Base-by-base conservation (phyloP, 2,888 invertebrate species). In the Aplocera efformata region DNA sequence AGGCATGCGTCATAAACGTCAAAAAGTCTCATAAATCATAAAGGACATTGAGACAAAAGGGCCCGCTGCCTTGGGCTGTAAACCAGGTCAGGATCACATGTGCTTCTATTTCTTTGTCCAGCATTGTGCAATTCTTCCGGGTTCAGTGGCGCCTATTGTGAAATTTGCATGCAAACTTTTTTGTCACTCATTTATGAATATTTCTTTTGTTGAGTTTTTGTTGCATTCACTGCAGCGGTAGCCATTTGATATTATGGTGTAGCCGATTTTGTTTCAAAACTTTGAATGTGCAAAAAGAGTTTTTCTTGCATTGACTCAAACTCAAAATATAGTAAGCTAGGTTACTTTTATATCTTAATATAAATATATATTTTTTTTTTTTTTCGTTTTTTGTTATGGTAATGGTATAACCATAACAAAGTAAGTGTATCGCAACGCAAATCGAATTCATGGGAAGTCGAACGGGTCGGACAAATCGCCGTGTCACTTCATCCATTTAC, bases 71-170 rank as follows among this genome's bases (percentile, higher is more conserved):
- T 61, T 65, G 72, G 67, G 60, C 36, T 78, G 65, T 68, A 79
- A 85, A 86, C 79, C 79, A 80, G 85, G 85, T 85, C 85, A 85
- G 79, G 70, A 80, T 82, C 82, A 86, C 86, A 88, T 86, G 86
- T 88, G 88, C 77, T 73, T 65, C 74, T 61, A 63, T 50, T 53
- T 57, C 63, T 67, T 80, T 73, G 75, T 75, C 63, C 50, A 32
- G 56, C 60, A 69, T 85, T 86, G 79, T 85, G 71, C 80, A 85
- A 83, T 3, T 77, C 83, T 86, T 85, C 83, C 84, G 83, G 83
- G 77, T 77, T 72, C 64, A 51, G 48, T 59, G 58, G 60, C 59
- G 53, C 60, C 70, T 62, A 71, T 79, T 79, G 77, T 80, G 54
- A 52, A 53, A 69, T 67, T 49, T 63, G 67, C 73, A 76, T 82